phyloP scores from a whole-genome alignment of 1,140 invertebrate species.

The Neodiprion virginianus region DNA sequence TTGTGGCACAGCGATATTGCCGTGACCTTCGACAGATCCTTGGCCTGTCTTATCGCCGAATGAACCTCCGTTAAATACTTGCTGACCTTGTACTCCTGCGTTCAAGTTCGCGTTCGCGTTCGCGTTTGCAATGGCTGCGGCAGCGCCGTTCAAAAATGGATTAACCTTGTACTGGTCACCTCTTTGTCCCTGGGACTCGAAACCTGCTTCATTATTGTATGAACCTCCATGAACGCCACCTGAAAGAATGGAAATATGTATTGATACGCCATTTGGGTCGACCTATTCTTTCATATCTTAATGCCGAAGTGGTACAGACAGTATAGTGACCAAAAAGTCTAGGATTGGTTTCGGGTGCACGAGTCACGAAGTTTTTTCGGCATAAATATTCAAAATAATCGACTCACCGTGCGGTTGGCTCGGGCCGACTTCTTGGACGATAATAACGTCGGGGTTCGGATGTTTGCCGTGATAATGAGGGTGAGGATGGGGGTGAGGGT shows the following conservation, averaged over 20 bases:
- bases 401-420: slow-evolving; percentile 36
- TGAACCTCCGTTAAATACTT: too few species aligned
- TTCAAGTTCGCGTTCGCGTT: neutral
- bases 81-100: too few species aligned
- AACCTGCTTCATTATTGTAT: slow-evolving; percentile 6
- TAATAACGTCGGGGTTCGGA: slow-evolving; percentile 22
- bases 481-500: slow-evolving; percentile 15
- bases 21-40: too few species aligned
- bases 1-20: too few species aligned
- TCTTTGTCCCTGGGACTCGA: neutral
- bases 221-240: slow-evolving; percentile 13
- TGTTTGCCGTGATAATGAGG: neutral
- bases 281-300: neutral
- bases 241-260: slow-evolving; percentile 14
- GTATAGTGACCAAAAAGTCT: too few species aligned
- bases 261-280: neutral
- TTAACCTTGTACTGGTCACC: slow-evolving; percentile 1
- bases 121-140: slow-evolving; percentile 24
- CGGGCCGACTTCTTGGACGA: slow-evolving; percentile 32
- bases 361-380: too few species aligned
- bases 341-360: too few species aligned
- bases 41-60: too few species aligned
- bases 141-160: slow-evolving; percentile 22
- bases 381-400: too few species aligned
- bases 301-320: neutral